Evolutionary conservation across 2,888 invertebrate species (phyloP).

Genomic region (Agonopterix heracliana): DNA sequence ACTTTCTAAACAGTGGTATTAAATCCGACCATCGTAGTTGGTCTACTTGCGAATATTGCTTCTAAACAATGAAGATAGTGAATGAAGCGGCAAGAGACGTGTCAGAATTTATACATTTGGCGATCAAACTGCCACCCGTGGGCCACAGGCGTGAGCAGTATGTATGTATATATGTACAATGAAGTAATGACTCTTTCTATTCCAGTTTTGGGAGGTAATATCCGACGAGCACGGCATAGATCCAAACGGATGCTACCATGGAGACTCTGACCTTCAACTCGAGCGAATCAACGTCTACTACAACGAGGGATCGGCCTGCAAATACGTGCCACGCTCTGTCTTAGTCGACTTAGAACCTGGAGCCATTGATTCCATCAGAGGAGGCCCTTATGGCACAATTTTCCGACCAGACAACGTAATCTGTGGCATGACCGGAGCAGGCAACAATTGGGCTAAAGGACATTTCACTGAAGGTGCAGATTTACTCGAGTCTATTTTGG

Average conservation of each 20-base stretch:
- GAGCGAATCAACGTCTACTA: conserved; percentile 86
- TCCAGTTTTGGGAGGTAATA: conserved; percentile 88
- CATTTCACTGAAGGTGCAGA: conserved; percentile 81
- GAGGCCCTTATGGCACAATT: conserved; percentile 79
- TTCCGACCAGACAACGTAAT: conserved; percentile 84
- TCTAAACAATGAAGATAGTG: too few relatives aligned
- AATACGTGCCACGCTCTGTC: conserved; percentile 56
- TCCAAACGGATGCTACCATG: conserved; percentile 71
- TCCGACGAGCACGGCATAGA: conserved; percentile 86
- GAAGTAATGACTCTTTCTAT: conserved; percentile 10
- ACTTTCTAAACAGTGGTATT: too few relatives aligned
- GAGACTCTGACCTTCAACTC: conserved; percentile 82
- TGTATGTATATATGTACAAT: too few relatives aligned
- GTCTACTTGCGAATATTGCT: too few relatives aligned
- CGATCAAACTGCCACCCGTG: too few relatives aligned
- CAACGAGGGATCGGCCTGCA: conserved; percentile 76
- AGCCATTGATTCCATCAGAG: conserved; percentile 78
- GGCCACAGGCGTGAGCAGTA: too few relatives aligned
- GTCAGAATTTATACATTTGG: too few relatives aligned
- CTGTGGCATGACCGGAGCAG: conserved; percentile 75
- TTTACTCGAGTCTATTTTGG: conserved; percentile 76
- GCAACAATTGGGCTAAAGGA: conserved; percentile 79
- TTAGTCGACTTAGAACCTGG: conserved; percentile 58
- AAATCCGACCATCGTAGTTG: too few relatives aligned
- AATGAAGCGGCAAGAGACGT: too few relatives aligned